phyloP scores from a whole-genome alignment of 2,113 vertebrate genomes.

The Aspidoscelis tigris region DNA sequence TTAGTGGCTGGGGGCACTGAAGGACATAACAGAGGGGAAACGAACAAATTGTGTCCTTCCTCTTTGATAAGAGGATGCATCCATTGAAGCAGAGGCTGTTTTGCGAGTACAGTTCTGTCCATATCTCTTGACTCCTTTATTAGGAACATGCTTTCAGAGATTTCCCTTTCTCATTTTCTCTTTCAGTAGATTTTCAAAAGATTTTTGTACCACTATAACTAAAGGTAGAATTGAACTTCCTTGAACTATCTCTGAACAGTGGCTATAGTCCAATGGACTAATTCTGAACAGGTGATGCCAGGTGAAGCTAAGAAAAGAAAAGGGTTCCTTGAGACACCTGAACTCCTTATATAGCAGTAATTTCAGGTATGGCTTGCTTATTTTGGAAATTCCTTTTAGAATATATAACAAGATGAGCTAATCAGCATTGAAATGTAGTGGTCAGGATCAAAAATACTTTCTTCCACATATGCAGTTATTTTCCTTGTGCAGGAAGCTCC shows the following conservation, averaged over 20 bases:
- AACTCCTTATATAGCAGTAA: background rate
- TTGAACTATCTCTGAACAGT: background rate
- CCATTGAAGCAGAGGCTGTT: background rate
- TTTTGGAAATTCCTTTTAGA: background rate
- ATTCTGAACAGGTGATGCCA: background rate
- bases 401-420: background rate
- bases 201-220: slow-evolving; percentile 58
- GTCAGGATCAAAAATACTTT: slow-evolving; percentile 1
- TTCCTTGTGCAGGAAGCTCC: background rate
- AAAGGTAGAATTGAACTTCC: slow-evolving; percentile 34
- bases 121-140: slow-evolving; percentile 5
- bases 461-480: background rate
- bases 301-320: background rate
- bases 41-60: background rate
- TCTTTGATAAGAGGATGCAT: background rate
- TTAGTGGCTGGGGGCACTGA: background rate
- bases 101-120: background rate
- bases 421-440: background rate
- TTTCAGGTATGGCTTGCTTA: background rate
- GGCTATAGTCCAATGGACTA: background rate
- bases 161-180: slow-evolving; percentile 58
- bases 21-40: background rate
- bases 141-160: slow-evolving; percentile 28
- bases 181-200: slow-evolving; percentile 64
- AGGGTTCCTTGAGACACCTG: background rate